Evolutionary conservation across 2,888 invertebrate species (phyloP).

Genomic region (Nasonia oneida): DNA sequence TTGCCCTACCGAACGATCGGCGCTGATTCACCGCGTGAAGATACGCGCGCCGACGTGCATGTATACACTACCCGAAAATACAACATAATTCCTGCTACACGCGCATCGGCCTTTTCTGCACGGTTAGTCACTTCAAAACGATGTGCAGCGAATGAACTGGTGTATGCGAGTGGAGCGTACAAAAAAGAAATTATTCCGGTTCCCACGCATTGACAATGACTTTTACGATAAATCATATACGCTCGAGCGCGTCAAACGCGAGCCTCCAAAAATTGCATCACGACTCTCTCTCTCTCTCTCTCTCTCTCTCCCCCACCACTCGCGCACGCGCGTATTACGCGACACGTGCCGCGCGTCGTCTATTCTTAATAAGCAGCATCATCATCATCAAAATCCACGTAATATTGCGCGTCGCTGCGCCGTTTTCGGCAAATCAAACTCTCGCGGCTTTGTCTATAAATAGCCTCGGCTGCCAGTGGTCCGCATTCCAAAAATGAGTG

Average conservation of each 20-base stretch:
- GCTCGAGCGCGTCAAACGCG: not conserved
- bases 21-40: not conserved
- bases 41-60: not conserved
- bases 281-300: not conserved
- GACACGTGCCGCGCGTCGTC: not conserved
- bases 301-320: not conserved
- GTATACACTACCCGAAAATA: not conserved
- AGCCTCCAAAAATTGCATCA: conserved; percentile 14
- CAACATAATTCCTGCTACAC: not conserved
- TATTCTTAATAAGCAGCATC: not conserved
- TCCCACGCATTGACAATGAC: not conserved
- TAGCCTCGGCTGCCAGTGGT: not conserved
- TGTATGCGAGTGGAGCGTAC: not conserved
- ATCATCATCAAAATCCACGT: not conserved
- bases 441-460: not conserved
- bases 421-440: not conserved
- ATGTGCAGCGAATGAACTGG: not conserved
- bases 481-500: not conserved
- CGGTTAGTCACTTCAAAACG: not conserved
- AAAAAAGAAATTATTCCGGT: not conserved
- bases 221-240: not conserved
- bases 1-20: not conserved
- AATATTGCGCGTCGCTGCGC: conserved; percentile 2
- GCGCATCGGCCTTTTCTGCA: not conserved
- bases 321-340: not conserved